A percentile compares a stretch with the other conserved stretches of the same genome.
phyloP scores from a whole-genome alignment of 2,797 vertebrate genomes.

The Coilia nasus region DNA sequence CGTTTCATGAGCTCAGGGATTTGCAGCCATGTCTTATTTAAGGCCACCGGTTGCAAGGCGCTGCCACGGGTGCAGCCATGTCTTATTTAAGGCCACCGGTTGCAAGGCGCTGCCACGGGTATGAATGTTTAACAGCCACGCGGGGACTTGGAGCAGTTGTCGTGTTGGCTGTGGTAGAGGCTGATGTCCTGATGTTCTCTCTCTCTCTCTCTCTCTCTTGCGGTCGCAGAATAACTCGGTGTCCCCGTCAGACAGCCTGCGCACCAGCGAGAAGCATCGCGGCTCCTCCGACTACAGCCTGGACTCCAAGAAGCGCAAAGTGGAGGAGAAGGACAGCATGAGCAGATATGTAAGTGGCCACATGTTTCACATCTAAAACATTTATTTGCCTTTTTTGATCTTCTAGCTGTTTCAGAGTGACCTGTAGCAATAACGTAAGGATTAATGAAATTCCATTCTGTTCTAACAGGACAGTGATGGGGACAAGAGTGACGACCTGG shows the following conservation, averaged over 20 bases:
- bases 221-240: conserved; percentile 88
- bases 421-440: no score
- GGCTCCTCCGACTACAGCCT: conserved; percentile 87
- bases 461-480: conserved; percentile 90
- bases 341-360: conserved; percentile 87
- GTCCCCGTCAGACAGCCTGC: conserved; percentile 91
- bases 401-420: background rate
- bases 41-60: conserved; percentile 39
- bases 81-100: conserved; percentile 45
- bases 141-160: background rate
- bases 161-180: background rate
- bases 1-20: conserved; percentile 53
- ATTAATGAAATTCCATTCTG: conserved; percentile 14
- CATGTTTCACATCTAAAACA: no score
- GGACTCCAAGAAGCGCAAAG: conserved; percentile 93
- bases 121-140: background rate
- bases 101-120: conserved; percentile 14
- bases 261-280: conserved; percentile 90
- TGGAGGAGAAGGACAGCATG: conserved; percentile 93
- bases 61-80: conserved; percentile 35
- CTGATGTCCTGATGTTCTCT: background rate
- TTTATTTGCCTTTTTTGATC: no score
- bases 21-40: conserved; percentile 49
- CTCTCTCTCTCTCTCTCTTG: conserved; percentile 9
- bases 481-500: conserved; percentile 95